Evolutionary conservation across 2,797 vertebrate species (phyloP).

Genomic region (Microctenopoma lineatum): DNA sequence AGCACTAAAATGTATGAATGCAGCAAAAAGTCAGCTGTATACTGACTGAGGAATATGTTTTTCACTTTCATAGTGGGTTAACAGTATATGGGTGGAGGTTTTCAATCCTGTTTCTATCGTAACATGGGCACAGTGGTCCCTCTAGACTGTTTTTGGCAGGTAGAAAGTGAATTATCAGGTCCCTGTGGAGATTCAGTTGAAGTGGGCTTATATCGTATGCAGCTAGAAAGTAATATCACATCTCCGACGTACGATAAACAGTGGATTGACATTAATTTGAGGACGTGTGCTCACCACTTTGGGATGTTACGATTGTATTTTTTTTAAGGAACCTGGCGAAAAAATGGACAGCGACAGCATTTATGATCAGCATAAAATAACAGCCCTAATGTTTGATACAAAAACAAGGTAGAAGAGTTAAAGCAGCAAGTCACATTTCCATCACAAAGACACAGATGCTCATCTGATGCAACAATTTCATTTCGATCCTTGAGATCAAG

Average conservation of each 20-base stretch:
- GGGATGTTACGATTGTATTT: conserved; percentile 13
- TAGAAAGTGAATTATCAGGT: conserved; percentile 29
- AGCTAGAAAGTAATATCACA: conserved; percentile 45
- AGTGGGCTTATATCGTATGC: conserved; percentile 28
- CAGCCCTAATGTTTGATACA: conserved; percentile 76
- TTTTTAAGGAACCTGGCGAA: conserved; percentile 52
- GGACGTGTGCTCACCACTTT: conserved; percentile 36
- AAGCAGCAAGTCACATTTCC: conserved; percentile 83
- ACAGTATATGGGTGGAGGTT: conserved; percentile 27
- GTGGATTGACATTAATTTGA: conserved; percentile 19
- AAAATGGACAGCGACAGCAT: conserved; percentile 65
- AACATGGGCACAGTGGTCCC: conserved; percentile 49
- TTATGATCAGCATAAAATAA: conserved; percentile 74
- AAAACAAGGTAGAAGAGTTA: conserved; percentile 75
- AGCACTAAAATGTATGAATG: conserved; percentile 52
- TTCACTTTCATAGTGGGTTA: conserved; percentile 28
- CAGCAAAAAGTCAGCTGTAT: conserved; percentile 48
- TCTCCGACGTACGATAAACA: conserved; percentile 55
- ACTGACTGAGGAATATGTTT: background rate
- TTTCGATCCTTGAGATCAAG: conserved; percentile 68
- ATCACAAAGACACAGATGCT: conserved; percentile 78
- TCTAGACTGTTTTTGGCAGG: conserved; percentile 40
- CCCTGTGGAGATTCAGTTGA: conserved; percentile 37
- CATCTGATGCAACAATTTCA: conserved; percentile 73
- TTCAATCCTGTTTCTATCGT: conserved; percentile 25